Base-by-base conservation (phyloP, 2,888 invertebrate species). In the Branchinecta sandiegonensis region DNA sequence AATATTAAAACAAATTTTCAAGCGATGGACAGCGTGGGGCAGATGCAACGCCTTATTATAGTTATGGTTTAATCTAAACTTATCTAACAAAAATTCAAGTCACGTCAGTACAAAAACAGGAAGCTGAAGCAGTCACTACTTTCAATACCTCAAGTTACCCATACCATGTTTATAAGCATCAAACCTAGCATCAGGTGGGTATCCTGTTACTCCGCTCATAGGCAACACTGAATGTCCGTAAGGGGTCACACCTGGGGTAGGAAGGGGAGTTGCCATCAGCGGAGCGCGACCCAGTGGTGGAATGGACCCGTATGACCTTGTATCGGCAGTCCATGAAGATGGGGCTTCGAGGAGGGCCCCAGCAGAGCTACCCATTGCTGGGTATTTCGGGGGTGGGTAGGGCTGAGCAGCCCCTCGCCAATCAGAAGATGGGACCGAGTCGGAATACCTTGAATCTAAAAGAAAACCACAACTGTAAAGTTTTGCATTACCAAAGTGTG, bases 121-220 rank as follows among this genome's bases (percentile, higher is more conserved):
- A n/a, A 23, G 2, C 23, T 23, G 23, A 23, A 23, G 23, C 23
- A 23, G 23, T 23, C 23, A 23, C 23, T 23, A 23, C 23, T 23
- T 56, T 56, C 56, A 56, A 56, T 56, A 56, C 17, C 56, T 56
- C 56, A 56, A 14, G 17, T 56, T 56, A 17, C 56, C 56, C 56
- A 56, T 56, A 8, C 56, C 56, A 56, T 56, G 56, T 56, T 56
- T 56, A 56, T 56, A 56, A 8, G 56, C 56, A 17, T 56, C 56
- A 56, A 56, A 56, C n/a, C 56, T n/a, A 14, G 56, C n/a, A 56
- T 56, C 56, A n/a, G 17, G n/a, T 56, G n/a, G n/a, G 56, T 56
- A 56, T n/a, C n/a, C n/a, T 56, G 56, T n/a, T 14, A 17, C n/a
- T 56, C n/a, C 56, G 10, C 56, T 17, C 56, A 56, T 8, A n/a